Evolutionary conservation across 2,113 vertebrate genomes (phyloP).

Genomic region (Puffinus mauretanicus): DNA sequence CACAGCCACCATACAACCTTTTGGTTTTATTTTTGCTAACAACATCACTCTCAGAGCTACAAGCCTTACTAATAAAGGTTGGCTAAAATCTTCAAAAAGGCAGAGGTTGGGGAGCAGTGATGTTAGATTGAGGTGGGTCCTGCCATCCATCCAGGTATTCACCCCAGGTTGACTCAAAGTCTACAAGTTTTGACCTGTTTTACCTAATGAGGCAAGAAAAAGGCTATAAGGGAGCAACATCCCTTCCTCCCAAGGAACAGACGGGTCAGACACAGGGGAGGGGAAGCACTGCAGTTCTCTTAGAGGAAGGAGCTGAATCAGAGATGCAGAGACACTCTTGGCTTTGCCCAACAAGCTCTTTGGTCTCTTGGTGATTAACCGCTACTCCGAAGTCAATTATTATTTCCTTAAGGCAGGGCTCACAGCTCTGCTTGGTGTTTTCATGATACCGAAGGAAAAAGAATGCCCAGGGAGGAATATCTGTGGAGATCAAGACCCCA

Average conservation of each 20-base stretch:
- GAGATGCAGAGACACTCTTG: not conserved
- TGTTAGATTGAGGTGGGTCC: not conserved
- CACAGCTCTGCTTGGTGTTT: not conserved
- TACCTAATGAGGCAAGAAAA: not conserved
- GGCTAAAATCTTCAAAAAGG: not conserved
- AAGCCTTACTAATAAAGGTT: not conserved
- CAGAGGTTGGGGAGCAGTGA: not conserved
- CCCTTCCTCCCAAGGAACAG: not conserved
- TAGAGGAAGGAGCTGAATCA: not conserved
- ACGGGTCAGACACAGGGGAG: not conserved
- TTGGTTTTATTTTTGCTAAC: not conserved
- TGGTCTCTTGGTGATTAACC: not conserved
- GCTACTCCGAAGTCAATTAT: not conserved
- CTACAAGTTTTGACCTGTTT: not conserved
- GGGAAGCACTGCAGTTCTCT: not conserved
- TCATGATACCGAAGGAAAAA: not conserved
- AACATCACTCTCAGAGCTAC: not conserved
- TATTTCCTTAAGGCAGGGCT: not conserved
- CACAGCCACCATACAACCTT: not conserved
- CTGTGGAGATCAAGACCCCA: accelerated
- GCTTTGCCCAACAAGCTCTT: not conserved
- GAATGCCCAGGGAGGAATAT: not conserved
- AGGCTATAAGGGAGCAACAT: not conserved
- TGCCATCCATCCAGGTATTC: not conserved
- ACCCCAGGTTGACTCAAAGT: not conserved